phyloP scores from a whole-genome alignment of 2,888 invertebrate genomes.

The Meghimatium bilineatum region DNA sequence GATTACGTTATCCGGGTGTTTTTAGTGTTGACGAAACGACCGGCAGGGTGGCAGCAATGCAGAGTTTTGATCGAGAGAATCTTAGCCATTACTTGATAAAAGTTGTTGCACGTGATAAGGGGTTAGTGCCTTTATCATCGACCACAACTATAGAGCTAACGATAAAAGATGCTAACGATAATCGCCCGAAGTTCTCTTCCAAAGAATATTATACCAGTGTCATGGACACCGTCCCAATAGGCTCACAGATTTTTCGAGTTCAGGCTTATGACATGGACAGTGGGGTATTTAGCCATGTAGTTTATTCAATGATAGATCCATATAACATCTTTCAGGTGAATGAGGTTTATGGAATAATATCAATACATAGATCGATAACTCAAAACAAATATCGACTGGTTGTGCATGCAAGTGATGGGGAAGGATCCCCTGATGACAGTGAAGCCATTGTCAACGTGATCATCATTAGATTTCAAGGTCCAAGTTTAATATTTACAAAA shows the following conservation, averaged over 20 bases:
- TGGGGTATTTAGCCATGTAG: constrained; percentile 86
- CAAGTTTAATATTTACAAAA: constrained; percentile 74
- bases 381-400: constrained; percentile 84
- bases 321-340: constrained; percentile 84
- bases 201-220: constrained; percentile 88
- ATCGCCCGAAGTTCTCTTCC: constrained; percentile 94
- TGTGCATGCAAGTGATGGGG: constrained; percentile 83
- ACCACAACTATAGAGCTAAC: constrained; percentile 89
- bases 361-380: constrained; percentile 88
- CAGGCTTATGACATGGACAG: constrained; percentile 90
- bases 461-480: constrained; percentile 60
- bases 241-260: constrained; percentile 84
- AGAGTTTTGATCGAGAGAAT: constrained; percentile 86
- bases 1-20: constrained; percentile 92
- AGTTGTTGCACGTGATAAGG: constrained; percentile 93
- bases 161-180: constrained; percentile 93
- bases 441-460: constrained; percentile 65
- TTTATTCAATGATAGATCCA: constrained; percentile 80
- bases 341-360: constrained; percentile 86
- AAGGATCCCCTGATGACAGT: constrained; percentile 52
- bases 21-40: constrained; percentile 90
- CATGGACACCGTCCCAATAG: constrained; percentile 81
- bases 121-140: constrained; percentile 89
- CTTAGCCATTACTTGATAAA: constrained; percentile 85
- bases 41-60: constrained; percentile 88